Evolutionary conservation across 2,888 invertebrate genomes (phyloP), one percentile per base, ranked within the genome.

Genomic region (Bugula neritina): DNA sequence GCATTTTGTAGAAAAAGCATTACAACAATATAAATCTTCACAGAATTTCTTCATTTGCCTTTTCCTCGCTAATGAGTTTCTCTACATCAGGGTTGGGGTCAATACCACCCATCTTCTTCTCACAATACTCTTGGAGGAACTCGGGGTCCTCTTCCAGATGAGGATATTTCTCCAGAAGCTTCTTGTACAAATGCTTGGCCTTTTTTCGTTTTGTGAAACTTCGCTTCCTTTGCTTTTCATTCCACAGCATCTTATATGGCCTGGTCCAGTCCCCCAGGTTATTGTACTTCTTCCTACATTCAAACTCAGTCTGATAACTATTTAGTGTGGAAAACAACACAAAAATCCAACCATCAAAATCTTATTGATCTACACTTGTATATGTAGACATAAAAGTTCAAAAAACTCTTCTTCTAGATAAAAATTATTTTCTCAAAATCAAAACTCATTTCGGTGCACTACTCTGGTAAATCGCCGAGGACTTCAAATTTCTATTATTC

Each of bases 261-360:
- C 63, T 27, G 10, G 63, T 63, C 63, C 63, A 63, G n/a, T 63
- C 63, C 13, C 63, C 63, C 10, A 63, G 34, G n/a, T 63, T 63
- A 10, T 63, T 31, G n/a, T 63, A 63, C n/a, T 34, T 63, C 34
- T 63, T 63, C n/a, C 63, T 63, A 31, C n/a, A 63, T n/a, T n/a
- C n/a, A n/a, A n/a, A n/a, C n/a, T n/a, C n/a, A n/a, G n/a, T n/a
- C n/a, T n/a, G n/a, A n/a, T n/a, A n/a, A n/a, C n/a, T n/a, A n/a
- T n/a, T n/a, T n/a, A n/a, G n/a, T n/a, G n/a, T n/a, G n/a, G n/a
- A n/a, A n/a, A n/a, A n/a, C n/a, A n/a, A n/a, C n/a, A n/a, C n/a
- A n/a, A n/a, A n/a, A n/a, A n/a, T n/a, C n/a, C n/a, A n/a, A n/a
- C n/a, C n/a, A n/a, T n/a, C n/a, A n/a, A n/a, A n/a, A n/a, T n/a